A percentile compares a stretch with the other conserved stretches of the same genome.
phyloP scores from a whole-genome alignment of 2,888 invertebrate genomes.

The Cryptus viduatorius region DNA sequence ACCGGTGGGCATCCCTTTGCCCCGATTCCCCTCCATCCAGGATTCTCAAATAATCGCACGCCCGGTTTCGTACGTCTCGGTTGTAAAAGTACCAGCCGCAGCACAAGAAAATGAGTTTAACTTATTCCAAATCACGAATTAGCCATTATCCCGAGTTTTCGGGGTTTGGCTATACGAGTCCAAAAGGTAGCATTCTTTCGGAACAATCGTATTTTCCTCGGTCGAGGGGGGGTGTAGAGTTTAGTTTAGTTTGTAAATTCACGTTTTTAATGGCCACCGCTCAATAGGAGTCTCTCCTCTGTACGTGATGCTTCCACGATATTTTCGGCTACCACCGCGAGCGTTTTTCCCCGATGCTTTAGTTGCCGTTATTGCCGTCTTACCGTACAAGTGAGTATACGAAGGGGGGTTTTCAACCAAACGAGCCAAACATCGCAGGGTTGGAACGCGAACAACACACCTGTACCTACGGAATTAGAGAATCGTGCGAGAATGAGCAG shows the following conservation, averaged over 20 bases:
- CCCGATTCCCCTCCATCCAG: background rate
- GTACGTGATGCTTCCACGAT: conserved; percentile 28
- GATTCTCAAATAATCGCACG: conserved; percentile 45
- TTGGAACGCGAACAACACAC: conserved; percentile 33
- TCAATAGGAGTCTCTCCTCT: conserved; percentile 68
- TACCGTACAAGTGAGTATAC: conserved; percentile 16
- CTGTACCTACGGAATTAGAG: conserved; percentile 37
- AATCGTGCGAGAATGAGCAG: conserved; percentile 76
- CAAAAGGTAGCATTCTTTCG: conserved; percentile 69
- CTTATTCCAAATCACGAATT: conserved; percentile 82
- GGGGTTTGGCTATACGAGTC: conserved; percentile 75
- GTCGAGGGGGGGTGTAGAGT: conserved; percentile 42
- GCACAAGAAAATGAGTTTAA: conserved; percentile 76
- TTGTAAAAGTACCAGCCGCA: conserved; percentile 64
- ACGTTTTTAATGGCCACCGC: conserved; percentile 76
- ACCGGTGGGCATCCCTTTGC: conserved; percentile 6
- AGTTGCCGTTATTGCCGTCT: conserved; percentile 7
- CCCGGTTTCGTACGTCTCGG: conserved; percentile 31
- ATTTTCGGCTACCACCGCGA: conserved; percentile 72
- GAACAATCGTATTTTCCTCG: conserved; percentile 74
- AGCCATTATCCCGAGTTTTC: conserved; percentile 76
- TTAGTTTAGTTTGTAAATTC: conserved; percentile 76
- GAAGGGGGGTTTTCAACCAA: conserved; percentile 51
- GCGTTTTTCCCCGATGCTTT: conserved; percentile 63
- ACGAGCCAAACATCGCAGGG: conserved; percentile 63